phyloP scores from a whole-genome alignment of 2,113 vertebrate genomes.

The Pedetes capensis region DNA sequence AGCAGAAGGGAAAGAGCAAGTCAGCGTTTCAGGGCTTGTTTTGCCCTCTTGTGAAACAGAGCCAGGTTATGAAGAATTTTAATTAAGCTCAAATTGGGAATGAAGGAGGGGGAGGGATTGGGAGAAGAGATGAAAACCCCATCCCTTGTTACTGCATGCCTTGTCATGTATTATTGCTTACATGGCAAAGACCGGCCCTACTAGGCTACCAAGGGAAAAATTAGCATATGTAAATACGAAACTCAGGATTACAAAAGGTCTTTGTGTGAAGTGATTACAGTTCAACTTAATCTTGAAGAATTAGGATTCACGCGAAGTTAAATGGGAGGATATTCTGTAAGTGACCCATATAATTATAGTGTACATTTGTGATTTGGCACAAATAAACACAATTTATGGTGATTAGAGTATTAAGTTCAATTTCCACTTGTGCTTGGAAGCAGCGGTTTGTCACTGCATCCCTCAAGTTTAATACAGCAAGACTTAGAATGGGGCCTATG shows the following conservation, averaged over 20 bases:
- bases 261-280: constrained; percentile 58
- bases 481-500: background rate
- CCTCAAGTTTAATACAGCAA: background rate
- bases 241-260: constrained; percentile 58
- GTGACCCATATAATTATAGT: constrained; percentile 49
- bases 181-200: background rate
- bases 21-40: constrained; percentile 41
- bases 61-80: constrained; percentile 40
- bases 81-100: constrained; percentile 61
- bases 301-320: constrained; percentile 68
- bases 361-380: constrained; percentile 51
- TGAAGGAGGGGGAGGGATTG: background rate
- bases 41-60: constrained; percentile 30
- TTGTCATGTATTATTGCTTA: constrained; percentile 40
- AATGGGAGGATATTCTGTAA: constrained; percentile 51
- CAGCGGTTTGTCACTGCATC: background rate
- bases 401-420: constrained; percentile 42
- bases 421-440: constrained; percentile 40
- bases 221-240: constrained; percentile 69
- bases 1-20: background rate
- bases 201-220: constrained; percentile 39
- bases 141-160: background rate
- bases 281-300: constrained; percentile 66
- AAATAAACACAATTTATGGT: constrained; percentile 44
- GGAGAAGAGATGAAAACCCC: constrained; percentile 9